Percentiles rank a stretch among this genome's conserved stretches.
phyloP scores from a whole-genome alignment of 2,888 invertebrate species.

The Gasteruption jaculator region DNA sequence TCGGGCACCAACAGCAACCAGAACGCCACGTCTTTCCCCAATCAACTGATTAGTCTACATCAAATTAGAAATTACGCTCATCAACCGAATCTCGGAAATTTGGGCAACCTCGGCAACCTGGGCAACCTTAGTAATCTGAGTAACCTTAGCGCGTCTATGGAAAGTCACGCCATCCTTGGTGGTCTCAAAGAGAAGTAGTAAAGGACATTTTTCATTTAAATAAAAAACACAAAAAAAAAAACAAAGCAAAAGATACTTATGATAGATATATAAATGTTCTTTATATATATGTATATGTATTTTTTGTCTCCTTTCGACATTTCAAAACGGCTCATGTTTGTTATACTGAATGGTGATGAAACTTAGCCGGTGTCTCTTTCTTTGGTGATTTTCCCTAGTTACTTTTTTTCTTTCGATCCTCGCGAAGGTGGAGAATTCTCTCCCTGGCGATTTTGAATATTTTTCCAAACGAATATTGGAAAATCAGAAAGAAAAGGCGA shows the following conservation, averaged over 20 bases:
- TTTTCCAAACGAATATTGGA: too few relatives aligned
- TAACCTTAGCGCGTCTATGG: conserved; percentile 47
- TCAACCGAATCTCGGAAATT: conserved; percentile 70
- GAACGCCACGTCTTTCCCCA: conserved; percentile 73
- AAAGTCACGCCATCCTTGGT: conserved; percentile 44
- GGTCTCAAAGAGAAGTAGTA: conserved; percentile 50
- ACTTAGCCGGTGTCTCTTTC: too few relatives aligned
- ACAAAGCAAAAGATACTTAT: background rate
- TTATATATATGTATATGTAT: conserved; percentile 3
- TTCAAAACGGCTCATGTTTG: too few relatives aligned
- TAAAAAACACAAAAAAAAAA: background rate
- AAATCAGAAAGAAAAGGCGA: too few relatives aligned
- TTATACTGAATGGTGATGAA: too few relatives aligned
- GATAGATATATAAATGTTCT: conserved; percentile 2
- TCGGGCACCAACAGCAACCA: conserved; percentile 39
- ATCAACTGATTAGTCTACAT: conserved; percentile 90
- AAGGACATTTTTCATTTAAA: conserved; percentile 18
- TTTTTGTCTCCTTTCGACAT: conserved; percentile 4
- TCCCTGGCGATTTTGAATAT: too few relatives aligned
- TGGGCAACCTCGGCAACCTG: conserved; percentile 43
- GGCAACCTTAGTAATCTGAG: conserved; percentile 46
- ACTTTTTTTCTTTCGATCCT: too few relatives aligned
- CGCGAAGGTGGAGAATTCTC: too few relatives aligned
- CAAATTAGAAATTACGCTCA: conserved; percentile 96
- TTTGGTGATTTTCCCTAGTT: too few relatives aligned